phyloP scores from a whole-genome alignment of 2,797 vertebrate genomes.

The Amblyopsis hoosieri region DNA sequence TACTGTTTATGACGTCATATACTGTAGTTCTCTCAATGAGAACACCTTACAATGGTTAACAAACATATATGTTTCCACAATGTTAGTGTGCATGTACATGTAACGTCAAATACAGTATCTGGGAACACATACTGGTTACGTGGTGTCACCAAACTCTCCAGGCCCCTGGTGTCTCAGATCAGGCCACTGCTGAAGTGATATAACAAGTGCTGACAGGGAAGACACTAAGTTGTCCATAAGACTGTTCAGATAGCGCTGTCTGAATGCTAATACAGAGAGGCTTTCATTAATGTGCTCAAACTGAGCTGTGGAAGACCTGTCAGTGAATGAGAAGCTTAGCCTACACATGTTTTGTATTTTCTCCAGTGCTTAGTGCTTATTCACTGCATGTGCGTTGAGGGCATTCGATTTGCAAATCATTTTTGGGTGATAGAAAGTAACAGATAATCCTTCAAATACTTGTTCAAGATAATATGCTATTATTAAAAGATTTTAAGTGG shows the following conservation, averaged over 20 bases:
- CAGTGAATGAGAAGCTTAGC: constrained; percentile 22
- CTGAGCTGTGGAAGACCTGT: constrained; percentile 13
- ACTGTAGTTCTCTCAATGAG: too few relatives aligned
- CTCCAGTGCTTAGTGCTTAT: neutral
- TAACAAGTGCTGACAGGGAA: constrained; percentile 41
- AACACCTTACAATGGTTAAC: too few relatives aligned
- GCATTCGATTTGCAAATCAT: too few relatives aligned
- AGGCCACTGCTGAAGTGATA: constrained; percentile 21
- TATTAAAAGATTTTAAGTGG: too few relatives aligned
- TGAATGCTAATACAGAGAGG: constrained; percentile 52
- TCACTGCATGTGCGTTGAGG: neutral
- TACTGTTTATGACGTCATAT: too few relatives aligned
- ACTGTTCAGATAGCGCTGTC: constrained; percentile 35
- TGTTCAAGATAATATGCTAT: too few relatives aligned
- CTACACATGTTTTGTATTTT: neutral
- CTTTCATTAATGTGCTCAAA: constrained; percentile 39
- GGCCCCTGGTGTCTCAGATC: constrained; percentile 38
- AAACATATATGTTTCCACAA: too few relatives aligned
- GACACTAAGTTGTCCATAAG: constrained; percentile 51
- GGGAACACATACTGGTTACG: constrained; percentile 2
- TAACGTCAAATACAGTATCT: neutral
- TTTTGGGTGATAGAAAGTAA: too few relatives aligned
- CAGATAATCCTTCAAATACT: too few relatives aligned
- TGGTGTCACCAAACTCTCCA: constrained; percentile 17
- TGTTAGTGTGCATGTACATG: constrained; percentile 4